These are phyloP conservation scores for Acrobasis consociella DNA, from an alignment of 2,888 invertebrate species.

Conservation along the genomic window DNA sequence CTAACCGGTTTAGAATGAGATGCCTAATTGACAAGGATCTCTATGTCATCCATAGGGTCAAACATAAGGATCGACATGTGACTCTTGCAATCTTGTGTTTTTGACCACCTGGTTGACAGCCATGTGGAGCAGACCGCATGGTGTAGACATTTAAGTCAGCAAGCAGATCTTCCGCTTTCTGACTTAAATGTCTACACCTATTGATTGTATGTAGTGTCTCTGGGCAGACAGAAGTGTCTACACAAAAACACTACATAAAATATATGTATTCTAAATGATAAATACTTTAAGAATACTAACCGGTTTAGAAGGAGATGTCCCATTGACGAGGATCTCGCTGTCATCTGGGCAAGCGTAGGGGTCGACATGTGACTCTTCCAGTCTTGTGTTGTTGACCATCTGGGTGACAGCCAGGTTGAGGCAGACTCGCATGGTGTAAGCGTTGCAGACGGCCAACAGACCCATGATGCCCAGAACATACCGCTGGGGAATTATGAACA, in stretches of 20 bases:
- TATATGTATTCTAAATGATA: too few species aligned
- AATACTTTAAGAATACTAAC: too few species aligned
- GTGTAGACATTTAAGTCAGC: constrained; percentile 90
- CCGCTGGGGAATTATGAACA: constrained; percentile 86
- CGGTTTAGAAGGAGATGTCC: constrained; percentile 60
- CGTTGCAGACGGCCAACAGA: constrained; percentile 88
- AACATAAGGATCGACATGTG: constrained; percentile 62
- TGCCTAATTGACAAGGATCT: constrained; percentile 62
- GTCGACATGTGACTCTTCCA: constrained; percentile 55
- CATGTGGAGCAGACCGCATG: constrained; percentile 88
- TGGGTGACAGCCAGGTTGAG: constrained; percentile 88
- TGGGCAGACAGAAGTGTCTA: too few species aligned
- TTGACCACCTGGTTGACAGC: constrained; percentile 87
- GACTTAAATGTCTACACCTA: too few species aligned
- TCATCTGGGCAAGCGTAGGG: constrained; percentile 72
- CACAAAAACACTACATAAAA: too few species aligned
- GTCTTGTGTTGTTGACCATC: constrained; percentile 81
- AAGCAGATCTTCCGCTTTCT: too few species aligned
- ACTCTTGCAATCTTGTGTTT: constrained; percentile 60
- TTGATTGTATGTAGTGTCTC: too few species aligned
- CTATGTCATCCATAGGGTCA: constrained; percentile 70
- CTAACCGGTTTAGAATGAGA: constrained; percentile 50
- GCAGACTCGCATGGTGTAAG: constrained; percentile 89
- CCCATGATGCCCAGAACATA: constrained; percentile 89
- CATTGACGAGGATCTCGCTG: constrained; percentile 57